phyloP scores from a whole-genome alignment of 1,140 invertebrate species.

The Drosophila paulistorum region DNA sequence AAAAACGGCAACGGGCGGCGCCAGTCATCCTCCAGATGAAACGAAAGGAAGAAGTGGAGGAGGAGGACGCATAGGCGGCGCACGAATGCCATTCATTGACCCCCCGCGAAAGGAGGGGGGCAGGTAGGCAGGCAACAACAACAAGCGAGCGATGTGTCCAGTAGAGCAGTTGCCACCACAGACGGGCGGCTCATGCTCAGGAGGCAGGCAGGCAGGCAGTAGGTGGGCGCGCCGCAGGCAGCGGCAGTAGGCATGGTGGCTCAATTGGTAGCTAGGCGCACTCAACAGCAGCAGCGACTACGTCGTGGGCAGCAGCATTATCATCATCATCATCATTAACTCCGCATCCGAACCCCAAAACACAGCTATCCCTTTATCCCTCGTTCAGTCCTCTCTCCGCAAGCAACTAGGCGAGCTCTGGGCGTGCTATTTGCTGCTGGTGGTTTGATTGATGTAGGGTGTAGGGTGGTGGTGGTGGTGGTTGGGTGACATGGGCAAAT shows the following conservation, averaged over 20 bases:
- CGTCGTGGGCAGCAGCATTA: conserved; percentile 23
- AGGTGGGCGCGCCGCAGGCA: conserved; percentile 43
- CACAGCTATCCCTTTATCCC: conserved; percentile 33
- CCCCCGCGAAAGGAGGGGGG: conserved; percentile 19
- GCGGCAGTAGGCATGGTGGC: conserved; percentile 42
- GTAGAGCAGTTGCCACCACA: conserved; percentile 45
- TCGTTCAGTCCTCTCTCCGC: conserved; percentile 33
- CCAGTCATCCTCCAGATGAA: conserved; percentile 16
- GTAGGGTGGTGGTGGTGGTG: conserved; percentile 6
- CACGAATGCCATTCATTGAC: not conserved
- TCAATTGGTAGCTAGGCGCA: conserved; percentile 60
- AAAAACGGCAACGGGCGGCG: conserved; percentile 38
- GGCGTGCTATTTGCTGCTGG: conserved; percentile 35
- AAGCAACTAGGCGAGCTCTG: conserved; percentile 22
- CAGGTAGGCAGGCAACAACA: conserved; percentile 43
- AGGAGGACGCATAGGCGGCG: conserved; percentile 13
- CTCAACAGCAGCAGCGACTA: conserved; percentile 41
- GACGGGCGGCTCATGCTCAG: conserved; percentile 48
- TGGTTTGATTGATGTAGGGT: conserved; percentile 15
- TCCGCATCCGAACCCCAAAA: conserved; percentile 23
- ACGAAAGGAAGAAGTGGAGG: conserved; percentile 1
- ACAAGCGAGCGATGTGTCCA: conserved; percentile 71
- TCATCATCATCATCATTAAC: conserved; percentile 34
- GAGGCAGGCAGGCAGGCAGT: not conserved
- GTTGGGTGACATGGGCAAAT: conserved; percentile 19